These are phyloP conservation scores for Cantharis rufa DNA, from an alignment of 2,888 invertebrate species.

Conservation along the genomic window DNA sequence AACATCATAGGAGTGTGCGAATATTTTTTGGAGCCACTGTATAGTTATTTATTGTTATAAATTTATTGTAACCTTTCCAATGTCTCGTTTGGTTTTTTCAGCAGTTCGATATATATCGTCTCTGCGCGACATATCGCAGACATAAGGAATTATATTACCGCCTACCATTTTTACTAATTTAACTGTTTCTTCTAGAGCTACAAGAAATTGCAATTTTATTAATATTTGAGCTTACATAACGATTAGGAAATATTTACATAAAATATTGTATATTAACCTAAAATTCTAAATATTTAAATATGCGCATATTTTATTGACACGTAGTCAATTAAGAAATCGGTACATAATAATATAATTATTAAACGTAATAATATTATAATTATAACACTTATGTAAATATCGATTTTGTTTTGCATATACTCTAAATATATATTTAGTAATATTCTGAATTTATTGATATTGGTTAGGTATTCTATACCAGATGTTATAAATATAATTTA, in stretches of 20 bases:
- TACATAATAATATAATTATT: not conserved
- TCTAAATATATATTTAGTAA: not conserved
- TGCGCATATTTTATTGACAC: not conserved
- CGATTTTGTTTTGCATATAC: not conserved
- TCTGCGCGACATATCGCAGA: constrained; percentile 7
- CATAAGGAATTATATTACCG: not conserved
- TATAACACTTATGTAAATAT: not conserved
- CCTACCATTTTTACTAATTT: not conserved
- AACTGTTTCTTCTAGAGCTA: constrained; percentile 5
- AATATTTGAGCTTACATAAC: not conserved
- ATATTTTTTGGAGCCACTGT: no score
- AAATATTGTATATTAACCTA: not conserved
- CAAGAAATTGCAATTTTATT: not conserved
- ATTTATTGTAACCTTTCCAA: constrained; percentile 17
- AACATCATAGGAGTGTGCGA: no score
- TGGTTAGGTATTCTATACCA: no score
- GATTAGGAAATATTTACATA: not conserved
- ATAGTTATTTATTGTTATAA: no score
- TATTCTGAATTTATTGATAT: not conserved
- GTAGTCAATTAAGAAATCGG: not conserved
- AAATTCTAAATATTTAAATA: not conserved
- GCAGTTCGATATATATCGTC: constrained; percentile 15
- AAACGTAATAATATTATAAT: not conserved
- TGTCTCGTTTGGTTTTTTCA: constrained; percentile 11
- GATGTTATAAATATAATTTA: no score